Evolutionary conservation across 92 coral and sea anemone species (phyloP).

Genomic region (Scolanthus callimorphus): DNA sequence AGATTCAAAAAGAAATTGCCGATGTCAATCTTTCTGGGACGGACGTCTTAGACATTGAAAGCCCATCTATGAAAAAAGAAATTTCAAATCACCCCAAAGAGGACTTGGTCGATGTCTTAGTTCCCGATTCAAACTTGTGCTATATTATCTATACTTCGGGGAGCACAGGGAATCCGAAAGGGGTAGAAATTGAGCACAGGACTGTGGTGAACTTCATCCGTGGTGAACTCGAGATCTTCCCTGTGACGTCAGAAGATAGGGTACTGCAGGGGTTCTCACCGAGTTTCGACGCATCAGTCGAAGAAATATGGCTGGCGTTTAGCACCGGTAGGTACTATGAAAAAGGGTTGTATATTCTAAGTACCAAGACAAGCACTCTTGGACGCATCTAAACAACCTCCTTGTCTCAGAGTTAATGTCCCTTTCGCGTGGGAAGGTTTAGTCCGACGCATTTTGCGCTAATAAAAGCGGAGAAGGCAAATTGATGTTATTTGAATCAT

Average conservation of each 20-base stretch:
- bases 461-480: no score
- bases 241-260: not conserved
- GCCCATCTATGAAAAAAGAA: no score
- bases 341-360: not conserved
- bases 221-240: not conserved
- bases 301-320: no score
- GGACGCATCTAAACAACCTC: no score
- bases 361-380: no score
- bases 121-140: not conserved
- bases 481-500: no score
- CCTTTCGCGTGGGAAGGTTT: no score
- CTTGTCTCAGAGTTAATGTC: no score
- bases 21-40: not conserved
- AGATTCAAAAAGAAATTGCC: not conserved
- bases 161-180: constrained; percentile 10
- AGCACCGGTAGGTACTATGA: constrained; percentile 3
- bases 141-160: constrained; percentile 15
- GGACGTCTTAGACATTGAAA: no score
- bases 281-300: constrained; percentile 2
- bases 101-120: not conserved
- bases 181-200: constrained; percentile 8
- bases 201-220: not conserved
- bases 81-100: no score
- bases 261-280: not conserved
- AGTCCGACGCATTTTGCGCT: no score